These are phyloP conservation scores for Ceratina australensis DNA, from an alignment of 1,140 invertebrate genomes.

Conservation along the genomic window DNA sequence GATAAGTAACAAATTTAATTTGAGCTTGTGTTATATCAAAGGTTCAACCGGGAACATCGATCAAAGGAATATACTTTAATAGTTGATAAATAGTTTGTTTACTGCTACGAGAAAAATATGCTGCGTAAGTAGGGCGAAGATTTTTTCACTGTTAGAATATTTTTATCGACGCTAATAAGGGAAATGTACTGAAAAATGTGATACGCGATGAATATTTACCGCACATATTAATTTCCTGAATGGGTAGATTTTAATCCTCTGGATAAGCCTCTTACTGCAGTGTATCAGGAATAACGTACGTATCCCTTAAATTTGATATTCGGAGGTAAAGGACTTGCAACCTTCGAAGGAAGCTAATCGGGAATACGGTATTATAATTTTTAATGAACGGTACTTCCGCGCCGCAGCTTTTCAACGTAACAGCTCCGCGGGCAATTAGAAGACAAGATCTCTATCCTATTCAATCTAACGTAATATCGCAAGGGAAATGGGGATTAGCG, in stretches of 20 bases:
- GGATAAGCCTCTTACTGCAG: conserved; percentile 28
- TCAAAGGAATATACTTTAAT: background rate
- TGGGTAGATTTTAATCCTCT: conserved; percentile 12
- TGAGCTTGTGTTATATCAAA: background rate
- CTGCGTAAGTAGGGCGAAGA: conserved; percentile 24
- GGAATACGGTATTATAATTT: conserved; percentile 56
- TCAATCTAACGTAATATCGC: conserved; percentile 55
- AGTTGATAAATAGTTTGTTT: background rate
- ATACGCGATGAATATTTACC: background rate
- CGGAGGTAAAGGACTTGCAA: conserved; percentile 53
- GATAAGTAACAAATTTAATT: conserved; percentile 5
- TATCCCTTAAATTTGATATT: conserved; percentile 54
- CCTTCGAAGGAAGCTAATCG: conserved; percentile 50
- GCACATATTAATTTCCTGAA: no score
- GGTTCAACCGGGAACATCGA: no score
- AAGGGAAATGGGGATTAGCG: conserved; percentile 14
- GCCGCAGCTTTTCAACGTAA: conserved; percentile 37
- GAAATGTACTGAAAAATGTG: conserved; percentile 4
- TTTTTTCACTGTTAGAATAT: background rate
- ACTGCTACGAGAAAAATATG: background rate
- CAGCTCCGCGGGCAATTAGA: conserved; percentile 49
- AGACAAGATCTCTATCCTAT: conserved; percentile 51
- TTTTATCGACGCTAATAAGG: background rate
- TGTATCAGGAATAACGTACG: conserved; percentile 46
- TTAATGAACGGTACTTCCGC: conserved; percentile 49